Evolutionary conservation across 1,140 invertebrate genomes (phyloP).

Genomic region (Drosophila navojoa): DNA sequence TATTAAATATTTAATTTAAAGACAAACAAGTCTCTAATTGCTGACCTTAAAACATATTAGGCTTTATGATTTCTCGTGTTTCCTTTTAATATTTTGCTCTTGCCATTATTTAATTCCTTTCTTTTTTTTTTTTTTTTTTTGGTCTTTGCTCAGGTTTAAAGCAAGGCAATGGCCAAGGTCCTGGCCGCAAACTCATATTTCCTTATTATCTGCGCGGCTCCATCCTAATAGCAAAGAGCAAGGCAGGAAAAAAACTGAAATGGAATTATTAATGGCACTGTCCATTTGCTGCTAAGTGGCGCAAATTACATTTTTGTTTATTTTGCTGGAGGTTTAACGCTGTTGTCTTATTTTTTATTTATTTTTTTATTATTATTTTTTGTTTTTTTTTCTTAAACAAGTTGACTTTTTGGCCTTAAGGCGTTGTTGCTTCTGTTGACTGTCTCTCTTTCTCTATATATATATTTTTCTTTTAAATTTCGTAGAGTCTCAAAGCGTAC

Average conservation of each 20-base stretch:
- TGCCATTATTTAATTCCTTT: conserved; percentile 33
- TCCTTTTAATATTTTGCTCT: conserved; percentile 1
- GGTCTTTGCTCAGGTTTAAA: conserved; percentile 17
- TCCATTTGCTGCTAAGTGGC: conserved; percentile 80
- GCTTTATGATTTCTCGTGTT: conserved; percentile 20
- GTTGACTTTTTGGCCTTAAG: conserved; percentile 61
- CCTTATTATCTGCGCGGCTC: conserved; percentile 67
- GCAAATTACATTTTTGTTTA: conserved; percentile 82
- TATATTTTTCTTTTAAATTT: conserved; percentile 45
- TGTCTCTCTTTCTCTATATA: conserved; percentile 9
- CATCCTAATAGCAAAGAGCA: conserved; percentile 43
- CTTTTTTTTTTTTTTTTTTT: conserved; percentile 1
- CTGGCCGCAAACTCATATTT: conserved; percentile 69
- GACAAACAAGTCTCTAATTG: conserved; percentile 14
- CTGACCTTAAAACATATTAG: conserved; percentile 32
- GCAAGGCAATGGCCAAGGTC: conserved; percentile 19
- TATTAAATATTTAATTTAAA: not conserved
- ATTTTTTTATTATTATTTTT: conserved; percentile 31
- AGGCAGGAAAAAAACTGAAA: conserved; percentile 40
- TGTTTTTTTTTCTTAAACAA: conserved; percentile 17
- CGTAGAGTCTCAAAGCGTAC: conserved; percentile 44
- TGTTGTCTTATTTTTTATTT: conserved; percentile 43
- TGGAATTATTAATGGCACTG: conserved; percentile 79
- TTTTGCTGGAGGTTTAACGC: conserved; percentile 53
- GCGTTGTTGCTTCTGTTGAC: conserved; percentile 31